phyloP scores from a whole-genome alignment of 2,888 invertebrate species.

The Smittia aterrima region DNA sequence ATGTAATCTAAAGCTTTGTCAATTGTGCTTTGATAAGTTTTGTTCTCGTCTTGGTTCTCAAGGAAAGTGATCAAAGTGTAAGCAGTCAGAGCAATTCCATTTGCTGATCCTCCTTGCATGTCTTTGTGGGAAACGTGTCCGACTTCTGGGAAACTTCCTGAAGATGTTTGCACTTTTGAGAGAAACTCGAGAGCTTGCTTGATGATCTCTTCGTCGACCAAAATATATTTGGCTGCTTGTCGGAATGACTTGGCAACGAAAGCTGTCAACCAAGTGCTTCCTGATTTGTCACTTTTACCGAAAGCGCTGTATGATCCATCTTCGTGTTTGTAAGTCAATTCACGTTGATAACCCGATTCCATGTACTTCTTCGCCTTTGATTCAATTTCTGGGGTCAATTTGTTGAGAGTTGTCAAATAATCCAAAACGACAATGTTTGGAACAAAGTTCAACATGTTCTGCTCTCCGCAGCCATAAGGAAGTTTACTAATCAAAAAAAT shows the following conservation, averaged over 20 bases:
- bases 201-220: slow-evolving; percentile 57
- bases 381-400: slow-evolving; percentile 64
- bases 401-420: slow-evolving; percentile 66
- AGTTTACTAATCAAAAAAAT: slow-evolving; percentile 48
- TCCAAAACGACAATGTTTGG: slow-evolving; percentile 68
- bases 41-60: slow-evolving; percentile 56
- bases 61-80: slow-evolving; percentile 67
- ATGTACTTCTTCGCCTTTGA: slow-evolving; percentile 56
- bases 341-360: slow-evolving; percentile 58
- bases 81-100: slow-evolving; percentile 64
- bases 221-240: slow-evolving; percentile 57
- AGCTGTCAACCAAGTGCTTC: slow-evolving; percentile 63
- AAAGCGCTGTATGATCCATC: slow-evolving; percentile 64
- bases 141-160: slow-evolving; percentile 63
- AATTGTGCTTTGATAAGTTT: slow-evolving; percentile 60
- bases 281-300: slow-evolving; percentile 53
- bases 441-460: slow-evolving; percentile 60
- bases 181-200: slow-evolving; percentile 59
- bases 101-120: slow-evolving; percentile 58
- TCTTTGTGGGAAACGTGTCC: slow-evolving; percentile 58
- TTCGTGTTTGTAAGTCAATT: slow-evolving; percentile 58
- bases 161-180: slow-evolving; percentile 58
- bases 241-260: slow-evolving; percentile 64
- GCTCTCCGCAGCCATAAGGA: slow-evolving; percentile 78
- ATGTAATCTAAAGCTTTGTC: slow-evolving; percentile 65